Conservation (phyloP, 2,113 vertebrate species). For the Quiscalus mexicanus region DNA sequence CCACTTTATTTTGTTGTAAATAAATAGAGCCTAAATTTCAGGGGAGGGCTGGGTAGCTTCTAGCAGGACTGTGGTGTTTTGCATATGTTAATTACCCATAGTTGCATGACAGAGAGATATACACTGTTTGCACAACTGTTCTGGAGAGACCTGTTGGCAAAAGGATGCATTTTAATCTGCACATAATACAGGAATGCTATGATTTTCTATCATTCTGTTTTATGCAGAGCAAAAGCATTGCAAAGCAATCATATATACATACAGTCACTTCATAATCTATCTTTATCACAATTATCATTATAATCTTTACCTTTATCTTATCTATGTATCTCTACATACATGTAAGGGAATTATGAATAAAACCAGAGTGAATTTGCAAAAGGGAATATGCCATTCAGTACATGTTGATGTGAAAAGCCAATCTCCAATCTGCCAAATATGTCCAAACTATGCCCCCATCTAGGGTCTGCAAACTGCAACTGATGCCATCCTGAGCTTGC, state of each 20-base stretch:
- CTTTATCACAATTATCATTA: neutral
- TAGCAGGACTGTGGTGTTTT: constrained; percentile 82
- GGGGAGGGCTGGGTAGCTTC: constrained; percentile 78
- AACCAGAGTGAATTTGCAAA: neutral
- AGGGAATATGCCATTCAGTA: neutral
- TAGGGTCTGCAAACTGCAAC: neutral
- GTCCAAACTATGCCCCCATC: neutral
- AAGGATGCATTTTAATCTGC: constrained; percentile 67
- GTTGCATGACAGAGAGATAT: constrained; percentile 70
- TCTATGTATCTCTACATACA: neutral
- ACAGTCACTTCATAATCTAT: neutral
- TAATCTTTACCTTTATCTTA: neutral
- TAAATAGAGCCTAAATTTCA: constrained; percentile 84
- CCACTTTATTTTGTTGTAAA: constrained; percentile 88
- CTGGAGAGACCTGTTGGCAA: constrained; percentile 72
- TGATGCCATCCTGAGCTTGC: neutral
- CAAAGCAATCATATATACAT: neutral
- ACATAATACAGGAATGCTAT: neutral
- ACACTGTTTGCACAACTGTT: constrained; percentile 66
- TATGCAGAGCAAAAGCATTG: neutral
- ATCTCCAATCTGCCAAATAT: neutral
- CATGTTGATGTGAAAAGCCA: neutral
- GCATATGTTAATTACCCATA: constrained; percentile 82
- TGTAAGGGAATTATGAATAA: neutral
- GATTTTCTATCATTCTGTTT: constrained; percentile 43